Evolutionary conservation across 92 coral and sea anemone species (phyloP).

Genomic region (Bergia puertoricense): DNA sequence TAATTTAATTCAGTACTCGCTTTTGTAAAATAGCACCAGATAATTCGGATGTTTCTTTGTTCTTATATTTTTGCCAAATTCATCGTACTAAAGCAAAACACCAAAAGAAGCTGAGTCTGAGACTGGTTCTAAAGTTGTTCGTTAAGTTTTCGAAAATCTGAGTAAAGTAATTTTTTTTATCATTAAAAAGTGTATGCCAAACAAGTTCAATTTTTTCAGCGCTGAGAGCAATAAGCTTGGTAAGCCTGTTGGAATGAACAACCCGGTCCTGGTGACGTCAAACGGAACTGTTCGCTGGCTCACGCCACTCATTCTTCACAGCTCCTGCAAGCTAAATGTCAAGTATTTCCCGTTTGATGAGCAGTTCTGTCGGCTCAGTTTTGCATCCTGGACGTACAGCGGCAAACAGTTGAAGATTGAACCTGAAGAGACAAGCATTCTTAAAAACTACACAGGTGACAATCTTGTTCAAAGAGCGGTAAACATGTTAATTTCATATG

Average conservation of each 20-base stretch:
- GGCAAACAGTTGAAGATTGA: conserved; percentile 49
- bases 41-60: no score
- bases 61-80: no score
- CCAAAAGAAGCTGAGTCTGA: no score
- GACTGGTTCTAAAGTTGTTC: no score
- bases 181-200: no score
- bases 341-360: conserved; percentile 95
- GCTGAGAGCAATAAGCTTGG: conserved; percentile 84
- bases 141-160: no score
- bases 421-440: conserved; percentile 56
- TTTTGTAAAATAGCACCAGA: no score
- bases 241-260: conserved; percentile 71
- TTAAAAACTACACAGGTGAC: conserved; percentile 87
- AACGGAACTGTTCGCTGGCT: conserved; percentile 90
- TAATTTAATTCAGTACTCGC: no score
- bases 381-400: conserved; percentile 88
- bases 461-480: neutral
- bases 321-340: conserved; percentile 86
- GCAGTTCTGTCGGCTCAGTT: conserved; percentile 87
- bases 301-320: conserved; percentile 82
- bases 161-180: no score
- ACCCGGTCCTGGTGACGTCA: conserved; percentile 74
- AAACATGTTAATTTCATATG: no score
- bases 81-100: no score
- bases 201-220: conserved; percentile 34